These are phyloP conservation scores for Mionectes olivaceus DNA, from an alignment of 2,797 vertebrate species.

Conservation along the genomic window DNA sequence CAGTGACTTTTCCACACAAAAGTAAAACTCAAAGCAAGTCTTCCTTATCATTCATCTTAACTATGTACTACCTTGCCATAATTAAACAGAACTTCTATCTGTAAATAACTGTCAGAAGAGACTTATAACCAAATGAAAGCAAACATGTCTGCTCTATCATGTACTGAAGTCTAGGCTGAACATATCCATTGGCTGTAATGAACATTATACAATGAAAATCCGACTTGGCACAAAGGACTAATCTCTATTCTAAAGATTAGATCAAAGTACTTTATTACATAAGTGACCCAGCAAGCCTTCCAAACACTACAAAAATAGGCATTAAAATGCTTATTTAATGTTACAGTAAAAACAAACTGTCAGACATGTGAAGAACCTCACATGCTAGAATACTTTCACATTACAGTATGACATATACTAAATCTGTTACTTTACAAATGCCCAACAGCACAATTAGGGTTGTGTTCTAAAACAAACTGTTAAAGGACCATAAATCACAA, in stretches of 20 bases:
- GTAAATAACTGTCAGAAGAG: neutral
- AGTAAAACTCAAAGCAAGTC: neutral
- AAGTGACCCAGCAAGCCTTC: constrained; percentile 48
- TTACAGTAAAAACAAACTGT: neutral
- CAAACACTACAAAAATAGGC: constrained; percentile 22
- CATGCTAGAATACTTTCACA: neutral
- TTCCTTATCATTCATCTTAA: neutral
- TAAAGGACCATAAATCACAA: neutral
- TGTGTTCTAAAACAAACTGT: neutral
- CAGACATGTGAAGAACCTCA: neutral
- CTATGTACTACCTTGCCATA: neutral
- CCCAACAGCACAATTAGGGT: neutral
- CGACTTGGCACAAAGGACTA: constrained; percentile 36
- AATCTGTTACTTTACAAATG: neutral
- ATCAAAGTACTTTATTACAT: constrained; percentile 29
- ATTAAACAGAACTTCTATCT: neutral
- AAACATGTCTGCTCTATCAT: neutral
- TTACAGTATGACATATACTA: neutral
- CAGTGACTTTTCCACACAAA: neutral
- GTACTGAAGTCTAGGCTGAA: neutral
- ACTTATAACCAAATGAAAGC: neutral
- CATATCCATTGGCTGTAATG: neutral
- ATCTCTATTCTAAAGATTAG: constrained; percentile 64
- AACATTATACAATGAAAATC: constrained; percentile 56
- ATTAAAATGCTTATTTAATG: constrained; percentile 41